Base-by-base conservation (phyloP, 2,113 vertebrate genomes). In the Tympanuchus pallidicinctus region DNA sequence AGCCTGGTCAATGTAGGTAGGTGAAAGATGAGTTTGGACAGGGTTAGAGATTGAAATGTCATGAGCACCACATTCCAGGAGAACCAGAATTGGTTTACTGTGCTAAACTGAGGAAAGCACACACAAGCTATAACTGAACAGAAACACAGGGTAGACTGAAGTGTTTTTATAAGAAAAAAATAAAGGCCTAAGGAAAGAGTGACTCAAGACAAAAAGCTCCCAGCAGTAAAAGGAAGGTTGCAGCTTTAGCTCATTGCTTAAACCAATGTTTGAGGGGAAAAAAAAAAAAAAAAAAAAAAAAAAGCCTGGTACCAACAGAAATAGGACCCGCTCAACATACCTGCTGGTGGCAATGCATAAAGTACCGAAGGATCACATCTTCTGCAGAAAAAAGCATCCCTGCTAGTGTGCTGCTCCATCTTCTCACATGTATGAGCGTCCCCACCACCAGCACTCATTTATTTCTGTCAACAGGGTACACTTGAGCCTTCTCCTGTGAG, bases 91-190 rank as follows among this genome's bases (percentile, higher is more conserved):
- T 82, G 76, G 60, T 57, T 96, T 90, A 82, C 92, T 92, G 36
- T 85, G 45, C 70, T 86, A 17, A 92, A 60, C 77, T 65, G 30
- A 72, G 27, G 88, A 93, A 97, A 96, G 84, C 76, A 92, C 74
- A 74, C 0, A 1, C 4, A 76, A 66, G 59, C 40, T 88, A 50
- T 61, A 89, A 34, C 70, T 67, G 71, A 94, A 91, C 69, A 93
- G 47, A 97, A 86, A 71, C 1, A 13, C 60, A 84, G 86, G 89
- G 45, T 28, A 91, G 90, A 93, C 20, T 14, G 63, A 93, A 77
- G 6, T 7, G 1, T 11, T 71, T 86, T 50, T 30, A 28, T 59
- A 97, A 94, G 60, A 64, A 83, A 84, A 67, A 65, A 78, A 45
- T 5, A 54, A 25, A 56, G 61, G 11, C 3, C 9, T 11, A 40